These are phyloP conservation scores for Ommatoiulus sabulosus DNA, from an alignment of 2,888 invertebrate genomes.

Conservation along the genomic window DNA sequence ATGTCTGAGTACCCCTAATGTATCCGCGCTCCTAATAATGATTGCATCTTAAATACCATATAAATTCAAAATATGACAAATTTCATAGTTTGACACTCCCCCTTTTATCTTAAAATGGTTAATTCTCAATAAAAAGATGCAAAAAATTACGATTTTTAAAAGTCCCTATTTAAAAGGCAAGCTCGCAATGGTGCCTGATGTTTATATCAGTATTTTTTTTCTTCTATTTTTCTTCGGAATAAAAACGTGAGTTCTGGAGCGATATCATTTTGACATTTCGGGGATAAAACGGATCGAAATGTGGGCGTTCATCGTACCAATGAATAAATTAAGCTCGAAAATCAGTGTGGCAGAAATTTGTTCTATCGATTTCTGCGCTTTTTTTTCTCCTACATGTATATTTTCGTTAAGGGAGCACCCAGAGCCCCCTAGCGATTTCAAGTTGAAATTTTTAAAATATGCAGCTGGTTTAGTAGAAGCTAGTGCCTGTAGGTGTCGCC, in stretches of 20 bases:
- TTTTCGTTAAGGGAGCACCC: neutral
- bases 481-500: neutral
- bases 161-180: neutral
- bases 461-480: neutral
- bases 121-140: conserved; percentile 30
- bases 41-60: too few relatives aligned
- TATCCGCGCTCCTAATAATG: too few relatives aligned
- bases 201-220: neutral
- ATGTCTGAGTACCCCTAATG: too few relatives aligned
- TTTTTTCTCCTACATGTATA: neutral
- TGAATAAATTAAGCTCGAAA: conserved; percentile 41
- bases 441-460: neutral
- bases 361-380: neutral
- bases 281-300: conserved; percentile 47
- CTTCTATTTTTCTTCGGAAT: neutral
- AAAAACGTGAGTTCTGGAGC: neutral
- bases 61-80: too few relatives aligned
- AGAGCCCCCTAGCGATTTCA: conserved; percentile 31
- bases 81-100: neutral
- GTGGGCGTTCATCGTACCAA: conserved; percentile 10
- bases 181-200: neutral
- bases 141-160: neutral
- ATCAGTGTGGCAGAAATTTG: conserved; percentile 44
- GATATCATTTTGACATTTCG: conserved; percentile 41
- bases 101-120: neutral